These are phyloP conservation scores for Pandemis cinnamomeana DNA, from an alignment of 2,888 invertebrate genomes.

Conservation along the genomic window DNA sequence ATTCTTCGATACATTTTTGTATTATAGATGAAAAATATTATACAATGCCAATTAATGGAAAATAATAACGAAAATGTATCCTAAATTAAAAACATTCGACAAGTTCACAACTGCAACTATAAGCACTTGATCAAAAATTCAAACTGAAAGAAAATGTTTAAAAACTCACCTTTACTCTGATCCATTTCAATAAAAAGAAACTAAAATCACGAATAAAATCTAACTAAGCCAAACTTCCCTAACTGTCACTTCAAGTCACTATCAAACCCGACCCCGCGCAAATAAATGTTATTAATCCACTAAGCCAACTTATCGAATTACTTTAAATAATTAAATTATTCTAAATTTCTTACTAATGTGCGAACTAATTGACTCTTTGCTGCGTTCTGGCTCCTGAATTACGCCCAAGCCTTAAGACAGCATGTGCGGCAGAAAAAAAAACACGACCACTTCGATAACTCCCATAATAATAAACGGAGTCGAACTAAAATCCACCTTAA, in stretches of 20 bases:
- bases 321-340: conserved; percentile 83
- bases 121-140: not conserved
- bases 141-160: not conserved
- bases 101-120: not conserved
- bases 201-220: conserved; percentile 30
- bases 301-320: conserved; percentile 80
- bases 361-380: conserved; percentile 81
- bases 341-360: conserved; percentile 81
- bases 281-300: conserved; percentile 80
- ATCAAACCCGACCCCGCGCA: conserved; percentile 57
- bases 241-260: conserved; percentile 43
- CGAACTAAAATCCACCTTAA: conserved; percentile 54
- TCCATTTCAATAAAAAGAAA: conserved; percentile 62
- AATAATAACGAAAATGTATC: not conserved
- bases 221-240: conserved; percentile 25
- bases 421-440: conserved; percentile 73
- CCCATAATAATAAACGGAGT: conserved; percentile 52
- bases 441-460: conserved; percentile 60
- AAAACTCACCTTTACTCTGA: conserved; percentile 71
- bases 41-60: not conserved
- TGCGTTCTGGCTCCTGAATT: conserved; percentile 74
- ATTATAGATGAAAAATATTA: too few relatives aligned
- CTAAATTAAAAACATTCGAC: not conserved
- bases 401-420: conserved; percentile 59
- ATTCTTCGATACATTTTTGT: too few relatives aligned